Base-by-base conservation (phyloP, 2,797 vertebrate species). In the Fistularia commersonii region DNA sequence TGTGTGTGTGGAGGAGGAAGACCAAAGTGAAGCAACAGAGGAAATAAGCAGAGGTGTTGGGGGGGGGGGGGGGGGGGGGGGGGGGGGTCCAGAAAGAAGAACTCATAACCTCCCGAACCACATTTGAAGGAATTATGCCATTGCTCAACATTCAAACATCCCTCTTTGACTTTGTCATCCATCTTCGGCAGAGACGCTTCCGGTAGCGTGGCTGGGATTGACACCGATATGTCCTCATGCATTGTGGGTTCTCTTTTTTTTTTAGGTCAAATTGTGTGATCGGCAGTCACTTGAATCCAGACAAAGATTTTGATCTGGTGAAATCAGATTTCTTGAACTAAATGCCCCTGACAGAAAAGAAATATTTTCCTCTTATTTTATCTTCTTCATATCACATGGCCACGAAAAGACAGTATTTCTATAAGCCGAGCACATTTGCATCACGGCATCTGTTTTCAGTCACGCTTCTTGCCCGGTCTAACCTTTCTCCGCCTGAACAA, bases 111-210 rank as follows among this genome's bases (percentile, higher is more conserved):
- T 23, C 23, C 23, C 23, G 4, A 23, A 23, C 23, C 23, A 23
- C 23, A 41, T 5, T 56, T 3, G 33, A n/a, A 54, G 54, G 63
- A 65, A 65, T 68, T 44, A 45, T 57, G 73, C 37, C 57, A 66
- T 74, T 76, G 57, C 71, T 66, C 47, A 79, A 80, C 51, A 46
- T 76, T 38, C 65, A 61, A 69, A 59, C 57, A 56, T 38, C 23
- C 4, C 23, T 23, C 4, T 23, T 23, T 23, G 23, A 23, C 23
- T 39, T 31, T 46, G 56, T 69, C 10, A 37, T 36, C 35, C 10
- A 11, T 13, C 40, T 5, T 41, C 40, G 8, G 1, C 1, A 4
- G 46, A 37, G 34, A 48, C 34, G 11, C 34, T 12, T 34, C 45
- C 23, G 4, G 23, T 23, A 23, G 23, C 23, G 23, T 23, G 23